Evolutionary conservation across 2,888 invertebrate genomes (phyloP).

Genomic region (Brachycybe producta): DNA sequence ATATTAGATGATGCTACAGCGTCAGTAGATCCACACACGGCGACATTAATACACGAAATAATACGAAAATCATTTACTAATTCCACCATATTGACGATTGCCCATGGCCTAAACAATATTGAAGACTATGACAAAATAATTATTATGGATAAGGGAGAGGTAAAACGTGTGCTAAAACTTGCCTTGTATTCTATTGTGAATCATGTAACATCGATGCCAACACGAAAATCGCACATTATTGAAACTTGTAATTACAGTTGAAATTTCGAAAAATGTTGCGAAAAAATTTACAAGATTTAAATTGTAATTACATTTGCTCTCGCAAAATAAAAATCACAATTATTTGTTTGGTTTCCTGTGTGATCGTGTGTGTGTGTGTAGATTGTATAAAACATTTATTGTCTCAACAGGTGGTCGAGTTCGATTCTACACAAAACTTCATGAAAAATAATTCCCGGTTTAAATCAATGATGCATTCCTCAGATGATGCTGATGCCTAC

Average conservation of each 20-base stretch:
- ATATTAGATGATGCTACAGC: constrained; percentile 45
- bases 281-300: too few species aligned
- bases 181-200: too few species aligned
- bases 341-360: too few species aligned
- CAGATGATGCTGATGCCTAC: background rate
- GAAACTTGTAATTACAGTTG: too few species aligned
- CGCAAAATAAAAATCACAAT: too few species aligned
- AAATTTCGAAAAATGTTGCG: too few species aligned
- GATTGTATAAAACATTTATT: background rate
- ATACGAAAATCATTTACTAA: constrained; percentile 41
- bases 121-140: constrained; percentile 42
- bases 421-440: constrained; percentile 38
- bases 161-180: too few species aligned
- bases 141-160: constrained; percentile 43
- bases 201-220: too few species aligned
- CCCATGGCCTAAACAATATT: constrained; percentile 47
- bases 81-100: constrained; percentile 47
- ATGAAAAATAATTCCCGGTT: constrained; percentile 1
- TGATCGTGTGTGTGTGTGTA: too few species aligned
- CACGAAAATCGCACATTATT: too few species aligned
- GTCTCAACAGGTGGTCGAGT: constrained; percentile 32
- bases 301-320: too few species aligned
- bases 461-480: constrained; percentile 7
- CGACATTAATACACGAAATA: constrained; percentile 41
- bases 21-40: constrained; percentile 44